Evolutionary conservation across 2,888 invertebrate species (phyloP), one percentile per base, ranked within the genome.

Genomic region (Rapana venosa): DNA sequence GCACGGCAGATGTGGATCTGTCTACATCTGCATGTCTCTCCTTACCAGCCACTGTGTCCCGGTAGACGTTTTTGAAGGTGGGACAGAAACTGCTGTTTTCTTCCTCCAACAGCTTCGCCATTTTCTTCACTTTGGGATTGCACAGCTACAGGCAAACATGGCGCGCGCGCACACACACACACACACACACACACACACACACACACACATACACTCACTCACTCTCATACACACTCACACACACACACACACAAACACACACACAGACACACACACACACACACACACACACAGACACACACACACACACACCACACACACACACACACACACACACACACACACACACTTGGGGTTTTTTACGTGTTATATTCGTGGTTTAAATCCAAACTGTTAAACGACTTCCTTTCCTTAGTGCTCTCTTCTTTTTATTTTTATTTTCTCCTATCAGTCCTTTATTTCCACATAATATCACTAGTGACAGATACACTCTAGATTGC

Each of bases 41-140:
- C 92, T 94, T 96, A 98, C 98, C 98, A 95, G 97, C 97, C 1
- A 98, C 98, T 47, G 98, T 98, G 95, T 98, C 98, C 94, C 98
- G 97, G 96, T 98, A 98, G 85, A 99, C 97, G 85, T 97, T 97
- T 94, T 98, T 98, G 96, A 99, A 99, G 94, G 98, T 98, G 1
- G 98, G 98, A 96, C 98, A 98, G 95, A 99, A 99, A 8, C 98
- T 98, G 92, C 98, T 99, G 90, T 98, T 97, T 0, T 98, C 98
- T 95, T 98, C 97, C 96, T 99, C 98, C 91, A 99, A 96, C 92
- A 99, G 98, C 36, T 98, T 97, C 0, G 98, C 98, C 98, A 99
- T 99, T 95, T 98, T 98, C 88, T 97, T 97, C 5, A 99, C 98
- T 93, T 98, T 95, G 13, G 95, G 95, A 89, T 95, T 94, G 87